Percentiles rank a stretch among this genome's conserved stretches.
Conservation (phyloP, 2,797 vertebrate species). For the Bovichtus variegatus region DNA sequence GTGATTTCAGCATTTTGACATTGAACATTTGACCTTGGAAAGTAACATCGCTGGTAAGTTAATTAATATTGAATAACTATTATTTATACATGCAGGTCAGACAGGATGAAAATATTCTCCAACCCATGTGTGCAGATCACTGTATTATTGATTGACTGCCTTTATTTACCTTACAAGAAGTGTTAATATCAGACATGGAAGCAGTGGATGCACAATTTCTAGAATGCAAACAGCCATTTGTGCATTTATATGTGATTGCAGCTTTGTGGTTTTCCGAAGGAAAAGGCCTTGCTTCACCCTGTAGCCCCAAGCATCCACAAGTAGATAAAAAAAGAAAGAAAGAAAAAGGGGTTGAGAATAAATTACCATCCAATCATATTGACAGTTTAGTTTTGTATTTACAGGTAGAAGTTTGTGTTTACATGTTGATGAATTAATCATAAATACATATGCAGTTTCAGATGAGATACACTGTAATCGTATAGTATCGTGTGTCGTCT, state of each 20-base stretch:
- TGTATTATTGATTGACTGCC: neutral
- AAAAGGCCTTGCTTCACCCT: slow-evolving; percentile 5
- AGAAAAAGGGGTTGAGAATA: neutral
- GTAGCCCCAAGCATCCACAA: slow-evolving; percentile 28
- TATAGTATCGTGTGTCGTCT: neutral
- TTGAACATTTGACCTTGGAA: no score
- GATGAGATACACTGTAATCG: neutral
- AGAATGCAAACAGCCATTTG: neutral
- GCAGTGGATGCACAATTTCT: neutral
- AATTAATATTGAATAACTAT: no score
- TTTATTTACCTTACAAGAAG: neutral
- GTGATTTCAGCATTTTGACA: neutral
- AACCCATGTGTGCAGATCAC: neutral
- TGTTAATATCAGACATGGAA: neutral
- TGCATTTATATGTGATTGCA: neutral
- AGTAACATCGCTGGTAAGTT: no score
- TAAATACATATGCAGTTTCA: neutral
- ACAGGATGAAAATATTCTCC: slow-evolving; percentile 1
- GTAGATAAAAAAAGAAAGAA: slow-evolving; percentile 43
- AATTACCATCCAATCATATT: neutral
- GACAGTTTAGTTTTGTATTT: neutral
- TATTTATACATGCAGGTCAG: neutral
- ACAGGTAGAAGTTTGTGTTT: neutral
- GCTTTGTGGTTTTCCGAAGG: slow-evolving; percentile 54
- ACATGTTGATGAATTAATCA: neutral